Evolutionary conservation across 23 tunicate species (phyloP).

Genomic region (Phallusia fumigata): DNA sequence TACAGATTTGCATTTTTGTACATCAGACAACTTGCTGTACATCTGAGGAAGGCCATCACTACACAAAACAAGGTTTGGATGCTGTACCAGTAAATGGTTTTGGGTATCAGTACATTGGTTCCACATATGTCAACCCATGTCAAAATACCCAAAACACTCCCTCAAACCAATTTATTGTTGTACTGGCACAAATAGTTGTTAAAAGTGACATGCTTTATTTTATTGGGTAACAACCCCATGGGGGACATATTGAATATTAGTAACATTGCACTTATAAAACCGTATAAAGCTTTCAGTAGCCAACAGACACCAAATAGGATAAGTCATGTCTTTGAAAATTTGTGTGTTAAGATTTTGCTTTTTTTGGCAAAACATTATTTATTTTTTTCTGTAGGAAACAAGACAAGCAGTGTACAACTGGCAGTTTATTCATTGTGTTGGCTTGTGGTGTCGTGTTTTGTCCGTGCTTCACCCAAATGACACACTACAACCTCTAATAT

Average conservation of each 20-base stretch:
- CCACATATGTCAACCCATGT: no score
- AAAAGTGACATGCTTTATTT: no score
- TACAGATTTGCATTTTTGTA: constrained; percentile 73
- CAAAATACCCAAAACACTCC: no score
- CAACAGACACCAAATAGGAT: no score
- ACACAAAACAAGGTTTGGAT: constrained; percentile 49
- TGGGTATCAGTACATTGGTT: no score
- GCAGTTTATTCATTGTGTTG: constrained; percentile 85
- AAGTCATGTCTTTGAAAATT: no score
- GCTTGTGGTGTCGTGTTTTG: constrained; percentile 78
- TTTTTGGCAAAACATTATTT: neutral
- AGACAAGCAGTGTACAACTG: constrained; percentile 87
- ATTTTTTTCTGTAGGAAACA: constrained; percentile 39
- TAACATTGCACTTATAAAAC: neutral
- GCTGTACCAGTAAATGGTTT: neutral
- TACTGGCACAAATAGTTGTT: no score
- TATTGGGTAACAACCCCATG: no score
- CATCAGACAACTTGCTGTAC: constrained; percentile 82
- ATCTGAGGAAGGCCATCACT: constrained; percentile 62
- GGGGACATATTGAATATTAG: neutral
- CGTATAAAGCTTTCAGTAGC: neutral
- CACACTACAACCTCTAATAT: constrained; percentile 66
- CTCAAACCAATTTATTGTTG: no score
- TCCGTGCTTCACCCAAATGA: constrained; percentile 46
- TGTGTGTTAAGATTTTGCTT: neutral